Base-by-base conservation (phyloP, 1,140 invertebrate genomes). In the Hylaeus volcanicus region DNA sequence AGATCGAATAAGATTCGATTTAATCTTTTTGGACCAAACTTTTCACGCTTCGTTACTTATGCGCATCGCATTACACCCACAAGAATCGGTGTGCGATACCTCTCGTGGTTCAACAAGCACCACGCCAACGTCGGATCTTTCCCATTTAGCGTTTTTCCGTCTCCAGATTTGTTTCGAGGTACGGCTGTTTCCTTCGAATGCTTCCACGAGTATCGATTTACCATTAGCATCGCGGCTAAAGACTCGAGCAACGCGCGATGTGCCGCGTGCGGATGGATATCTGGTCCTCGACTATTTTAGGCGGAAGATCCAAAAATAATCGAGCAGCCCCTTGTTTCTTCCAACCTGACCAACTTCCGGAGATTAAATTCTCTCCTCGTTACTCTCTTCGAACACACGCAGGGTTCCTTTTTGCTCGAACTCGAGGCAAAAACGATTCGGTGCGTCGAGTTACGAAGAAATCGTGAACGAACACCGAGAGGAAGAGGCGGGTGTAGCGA, bases 131-230 rank as follows among this genome's bases (percentile, higher is more conserved):
- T 26, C 26, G 26, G 26, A 26, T 26, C 26, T 26, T 26, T 26
- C 26, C 26, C 26, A 6, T 6, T 45, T 6, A 48, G 1, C 45
- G 1, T 48, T 48, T 48, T 8, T 8, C 45, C 45, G 45, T 5
- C 4, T 5, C 1, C 45, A 6, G 5, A 6, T 48, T 48, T 48
- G 45, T n/a, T n/a, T 15, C 55, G 55, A 15, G 1, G 4, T 56
- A 61, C 26, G 26, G 26, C 60, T 70, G 80, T 79, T 79, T 73
- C 61, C 76, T 55, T 56, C 53, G 72, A 79, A 66, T 78, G 65
- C 55, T 73, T 82, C 39, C 81, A 53, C 45, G 81, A 51, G 51
- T 85, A 85, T 85, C 82, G 82, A 84, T 85, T 85, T 84, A 70
- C 71, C 82, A 85, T 85, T 80, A 81, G 68, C 71, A 80, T 85